phyloP scores from a whole-genome alignment of 2,888 invertebrate genomes.

The Sipunculus nudus region DNA sequence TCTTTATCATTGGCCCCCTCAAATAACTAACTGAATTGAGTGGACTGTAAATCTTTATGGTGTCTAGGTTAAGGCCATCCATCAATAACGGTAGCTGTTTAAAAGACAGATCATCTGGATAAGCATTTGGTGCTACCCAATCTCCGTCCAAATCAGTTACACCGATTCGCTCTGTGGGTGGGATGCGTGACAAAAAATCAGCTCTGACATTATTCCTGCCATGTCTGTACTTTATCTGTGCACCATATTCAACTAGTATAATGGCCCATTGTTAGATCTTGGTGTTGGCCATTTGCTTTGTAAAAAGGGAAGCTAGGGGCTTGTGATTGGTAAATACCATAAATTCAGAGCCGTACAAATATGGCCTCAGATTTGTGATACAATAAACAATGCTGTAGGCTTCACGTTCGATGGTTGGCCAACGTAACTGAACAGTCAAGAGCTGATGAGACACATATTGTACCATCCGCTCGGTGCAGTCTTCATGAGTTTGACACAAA shows the following conservation, averaged over 20 bases:
- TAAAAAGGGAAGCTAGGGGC: slow-evolving; percentile 5
- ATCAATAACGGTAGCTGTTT: neutral
- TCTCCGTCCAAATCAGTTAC: neutral
- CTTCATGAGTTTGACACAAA: neutral
- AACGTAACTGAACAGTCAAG: neutral
- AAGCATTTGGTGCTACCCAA: neutral
- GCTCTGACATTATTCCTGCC: no score
- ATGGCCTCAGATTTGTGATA: slow-evolving; percentile 5
- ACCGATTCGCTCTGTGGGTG: neutral
- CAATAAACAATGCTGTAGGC: neutral
- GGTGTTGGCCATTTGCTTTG: slow-evolving; percentile 7
- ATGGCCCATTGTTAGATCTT: slow-evolving; percentile 10
- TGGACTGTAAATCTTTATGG: neutral
- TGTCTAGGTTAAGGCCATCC: neutral
- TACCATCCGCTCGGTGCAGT: neutral
- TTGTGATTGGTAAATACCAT: slow-evolving; percentile 14
- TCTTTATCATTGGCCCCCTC: neutral
- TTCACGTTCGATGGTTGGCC: neutral
- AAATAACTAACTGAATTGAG: no score
- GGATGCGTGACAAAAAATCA: no score
- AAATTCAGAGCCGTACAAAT: slow-evolving; percentile 8
- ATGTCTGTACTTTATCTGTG: no score
- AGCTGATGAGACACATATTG: neutral
- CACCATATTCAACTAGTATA: slow-evolving; percentile 6
- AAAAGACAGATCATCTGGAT: neutral